phyloP scores from a whole-genome alignment of 2,888 invertebrate genomes.

The Mayetiola destructor region DNA sequence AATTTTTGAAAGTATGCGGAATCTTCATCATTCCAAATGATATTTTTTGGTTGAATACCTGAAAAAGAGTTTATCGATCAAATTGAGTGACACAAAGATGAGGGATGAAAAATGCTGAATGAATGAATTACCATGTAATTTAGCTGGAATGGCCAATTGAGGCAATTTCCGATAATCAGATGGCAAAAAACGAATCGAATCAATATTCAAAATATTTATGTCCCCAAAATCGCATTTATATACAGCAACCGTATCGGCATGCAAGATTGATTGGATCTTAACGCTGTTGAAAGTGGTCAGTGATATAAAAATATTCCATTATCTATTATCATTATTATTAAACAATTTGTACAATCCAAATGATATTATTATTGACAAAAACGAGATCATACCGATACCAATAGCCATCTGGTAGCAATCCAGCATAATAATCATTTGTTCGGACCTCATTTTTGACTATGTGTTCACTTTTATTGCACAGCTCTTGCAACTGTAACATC shows the following conservation, averaged over 20 bases:
- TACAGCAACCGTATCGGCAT: slow-evolving; percentile 42
- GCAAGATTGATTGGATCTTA: slow-evolving; percentile 40
- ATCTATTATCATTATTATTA: not conserved
- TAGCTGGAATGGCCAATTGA: slow-evolving; percentile 50
- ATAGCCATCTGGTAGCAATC: slow-evolving; percentile 44
- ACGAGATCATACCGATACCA: slow-evolving; percentile 54
- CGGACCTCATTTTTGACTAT: slow-evolving; percentile 38
- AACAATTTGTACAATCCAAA: not conserved
- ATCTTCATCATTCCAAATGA: slow-evolving; percentile 59
- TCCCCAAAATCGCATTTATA: slow-evolving; percentile 52
- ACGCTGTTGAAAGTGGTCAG: slow-evolving; percentile 33
- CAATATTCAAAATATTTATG: slow-evolving; percentile 40
- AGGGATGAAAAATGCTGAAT: slow-evolving; percentile 11
- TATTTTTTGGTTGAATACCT: slow-evolving; percentile 42
- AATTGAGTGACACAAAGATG: not conserved
- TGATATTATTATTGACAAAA: not conserved
- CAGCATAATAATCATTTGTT: slow-evolving; percentile 53
- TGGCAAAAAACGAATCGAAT: slow-evolving; percentile 41
- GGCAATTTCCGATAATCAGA: slow-evolving; percentile 43
- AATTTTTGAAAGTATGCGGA: slow-evolving; percentile 57
- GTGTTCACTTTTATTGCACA: slow-evolving; percentile 40
- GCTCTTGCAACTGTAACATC: slow-evolving; percentile 51
- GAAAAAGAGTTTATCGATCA: slow-evolving; percentile 16
- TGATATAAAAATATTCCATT: not conserved
- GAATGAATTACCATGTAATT: slow-evolving; percentile 40